Conservation (phyloP, 2,113 vertebrate species). For the Ailuropoda melanoleuca region DNA sequence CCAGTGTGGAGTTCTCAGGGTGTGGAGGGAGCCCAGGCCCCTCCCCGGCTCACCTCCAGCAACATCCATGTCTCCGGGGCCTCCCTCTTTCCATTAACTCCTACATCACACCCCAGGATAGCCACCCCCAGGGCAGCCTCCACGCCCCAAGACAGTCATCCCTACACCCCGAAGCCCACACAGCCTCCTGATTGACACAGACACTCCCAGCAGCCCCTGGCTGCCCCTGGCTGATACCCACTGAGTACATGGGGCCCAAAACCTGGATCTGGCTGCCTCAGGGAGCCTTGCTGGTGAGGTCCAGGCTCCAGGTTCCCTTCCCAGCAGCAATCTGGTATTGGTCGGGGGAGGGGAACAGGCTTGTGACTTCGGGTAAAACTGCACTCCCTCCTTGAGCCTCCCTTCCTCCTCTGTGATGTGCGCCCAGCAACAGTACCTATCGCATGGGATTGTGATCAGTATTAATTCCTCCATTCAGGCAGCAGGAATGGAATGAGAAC, state of each 20-base stretch:
- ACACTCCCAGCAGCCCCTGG: not conserved
- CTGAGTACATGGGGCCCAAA: not conserved
- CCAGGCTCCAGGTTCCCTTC: not conserved
- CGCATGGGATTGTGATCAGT: rapidly evolving
- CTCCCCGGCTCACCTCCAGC: not conserved
- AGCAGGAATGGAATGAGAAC: not conserved
- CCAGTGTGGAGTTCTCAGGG: not conserved
- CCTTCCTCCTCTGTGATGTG: not conserved
- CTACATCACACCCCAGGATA: not conserved
- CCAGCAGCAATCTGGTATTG: not conserved
- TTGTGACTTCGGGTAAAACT: not conserved
- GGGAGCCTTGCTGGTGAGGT: not conserved
- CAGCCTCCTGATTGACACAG: not conserved
- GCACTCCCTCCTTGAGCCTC: not conserved
- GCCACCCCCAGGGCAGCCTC: not conserved
- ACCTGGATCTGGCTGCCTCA: not conserved
- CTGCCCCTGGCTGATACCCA: not conserved
- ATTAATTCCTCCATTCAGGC: not conserved
- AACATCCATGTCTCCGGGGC: not conserved
- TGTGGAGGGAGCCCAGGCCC: not conserved
- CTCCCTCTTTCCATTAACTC: not conserved
- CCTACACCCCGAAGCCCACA: rapidly evolving
- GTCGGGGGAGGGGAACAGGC: not conserved
- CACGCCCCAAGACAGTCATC: not conserved
- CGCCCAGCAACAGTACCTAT: not conserved